A percentile compares a stretch with the other conserved stretches of the same genome.
Evolutionary conservation across 2,888 invertebrate genomes (phyloP).

Genomic region (Tetragonisca angustula): DNA sequence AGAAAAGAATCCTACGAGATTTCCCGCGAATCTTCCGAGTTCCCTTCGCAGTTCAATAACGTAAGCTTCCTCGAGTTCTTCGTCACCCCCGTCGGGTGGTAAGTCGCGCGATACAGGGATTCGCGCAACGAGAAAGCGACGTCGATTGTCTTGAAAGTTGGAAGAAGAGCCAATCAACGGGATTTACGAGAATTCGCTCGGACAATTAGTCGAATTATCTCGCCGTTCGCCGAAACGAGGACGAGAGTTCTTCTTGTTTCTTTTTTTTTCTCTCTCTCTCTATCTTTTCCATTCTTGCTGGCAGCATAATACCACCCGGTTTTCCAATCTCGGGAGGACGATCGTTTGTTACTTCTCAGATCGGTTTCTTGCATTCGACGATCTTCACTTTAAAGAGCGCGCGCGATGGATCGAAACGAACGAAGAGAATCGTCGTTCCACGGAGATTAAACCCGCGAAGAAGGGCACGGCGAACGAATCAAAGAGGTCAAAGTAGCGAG

Average conservation of each 20-base stretch:
- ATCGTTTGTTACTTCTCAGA: background rate
- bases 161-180: no score
- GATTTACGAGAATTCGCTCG: no score
- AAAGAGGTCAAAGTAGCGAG: slow-evolving; percentile 24
- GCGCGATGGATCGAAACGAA: background rate
- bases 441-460: slow-evolving; percentile 31
- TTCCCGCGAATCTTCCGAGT: no score
- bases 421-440: background rate
- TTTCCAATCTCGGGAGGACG: background rate
- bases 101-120: no score
- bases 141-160: no score
- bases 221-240: background rate
- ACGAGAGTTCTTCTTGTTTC: background rate
- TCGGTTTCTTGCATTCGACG: background rate
- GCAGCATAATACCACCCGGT: no score
- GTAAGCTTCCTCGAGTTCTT: no score
- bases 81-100: no score
- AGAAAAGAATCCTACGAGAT: no score
- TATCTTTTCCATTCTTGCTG: background rate
- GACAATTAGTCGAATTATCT: no score
- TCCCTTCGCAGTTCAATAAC: no score
- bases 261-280: background rate
- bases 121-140: no score
- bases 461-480: slow-evolving; percentile 3
- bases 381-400: background rate